phyloP scores from a whole-genome alignment of 2,113 vertebrate genomes.

The Lophura nycthemera region DNA sequence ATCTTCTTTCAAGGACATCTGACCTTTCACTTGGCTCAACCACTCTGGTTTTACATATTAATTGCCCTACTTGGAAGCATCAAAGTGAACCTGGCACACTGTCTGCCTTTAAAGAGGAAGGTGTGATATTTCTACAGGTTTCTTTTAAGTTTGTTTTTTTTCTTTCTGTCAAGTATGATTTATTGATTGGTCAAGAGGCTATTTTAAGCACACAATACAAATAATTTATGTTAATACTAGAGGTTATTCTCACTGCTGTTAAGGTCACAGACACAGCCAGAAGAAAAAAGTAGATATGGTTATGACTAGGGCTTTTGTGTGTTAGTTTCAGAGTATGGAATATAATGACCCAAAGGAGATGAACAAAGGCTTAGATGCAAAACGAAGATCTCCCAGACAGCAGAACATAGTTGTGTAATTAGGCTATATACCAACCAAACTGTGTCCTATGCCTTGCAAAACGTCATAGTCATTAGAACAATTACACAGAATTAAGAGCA shows the following conservation, averaged over 20 bases:
- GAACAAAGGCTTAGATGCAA: constrained; percentile 19
- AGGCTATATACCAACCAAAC: not conserved
- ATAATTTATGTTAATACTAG: not conserved
- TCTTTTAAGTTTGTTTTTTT: not conserved
- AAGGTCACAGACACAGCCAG: not conserved
- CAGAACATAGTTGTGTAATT: not conserved
- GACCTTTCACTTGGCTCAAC: not conserved
- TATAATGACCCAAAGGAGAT: not conserved
- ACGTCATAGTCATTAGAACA: not conserved
- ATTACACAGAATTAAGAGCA: not conserved
- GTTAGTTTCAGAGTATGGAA: not conserved
- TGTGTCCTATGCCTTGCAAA: not conserved
- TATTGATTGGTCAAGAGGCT: constrained; percentile 37
- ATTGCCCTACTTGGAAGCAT: not conserved
- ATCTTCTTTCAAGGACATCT: not conserved
- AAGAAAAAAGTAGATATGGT: not conserved
- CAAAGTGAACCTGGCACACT: not conserved
- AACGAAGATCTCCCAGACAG: not conserved
- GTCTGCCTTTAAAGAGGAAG: not conserved
- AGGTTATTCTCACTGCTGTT: not conserved
- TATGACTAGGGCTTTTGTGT: not conserved
- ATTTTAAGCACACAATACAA: constrained; percentile 20
- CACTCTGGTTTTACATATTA: not conserved
- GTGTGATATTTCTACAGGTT: not conserved
- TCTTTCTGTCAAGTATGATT: constrained; percentile 11